Base-by-base conservation (phyloP, 2,113 vertebrate genomes). In the Sitta europaea region DNA sequence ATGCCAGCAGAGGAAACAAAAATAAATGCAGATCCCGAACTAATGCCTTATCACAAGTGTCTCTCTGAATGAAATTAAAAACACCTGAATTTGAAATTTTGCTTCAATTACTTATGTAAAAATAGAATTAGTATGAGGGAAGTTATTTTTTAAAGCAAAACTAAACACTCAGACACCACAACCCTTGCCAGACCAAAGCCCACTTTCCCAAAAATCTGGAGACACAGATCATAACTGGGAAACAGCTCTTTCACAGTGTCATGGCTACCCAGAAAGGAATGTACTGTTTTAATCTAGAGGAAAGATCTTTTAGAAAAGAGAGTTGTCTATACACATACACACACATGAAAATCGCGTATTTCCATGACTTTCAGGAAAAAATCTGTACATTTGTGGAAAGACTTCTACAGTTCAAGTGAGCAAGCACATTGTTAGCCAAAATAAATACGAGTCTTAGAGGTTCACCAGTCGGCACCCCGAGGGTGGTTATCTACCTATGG, bases 341-440 rank as follows among this genome's bases (percentile, higher is more conserved):
- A 15, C 0, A 0, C 9, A 29, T 3, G 14, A 18, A 20, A 18
- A 45, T 19, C 43, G 16, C 2, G 4, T 2, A 27, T 48, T 40
- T 19, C 48, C 38, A 28, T 0, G 3, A 55, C 42, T 75, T 84
- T 74, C 68, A 91, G 55, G 40, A 51, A 80, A 80, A 91, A 70
- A 81, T 11, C 27, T 48, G 53, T 24, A 72, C 33, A 70, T 74
- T 43, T 70, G 28, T 48, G 45, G 48, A 58, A 90, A 78, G 22
- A 47, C 29, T 59, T 65, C 19, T 11, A 21, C 80, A 87, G 58
- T 20, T 78, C 22, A 86, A 87, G 43, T 0, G 0, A 85, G 40
- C 12, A 63, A 91, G 17, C 57, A 75, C 40, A 45, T 9, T 36
- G 14, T 14, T 27, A 59, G 58, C n/a, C 70, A 85, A 68, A 90